Evolutionary conservation across 2,797 vertebrate genomes (phyloP).

Genomic region (Pitangus sulphuratus): DNA sequence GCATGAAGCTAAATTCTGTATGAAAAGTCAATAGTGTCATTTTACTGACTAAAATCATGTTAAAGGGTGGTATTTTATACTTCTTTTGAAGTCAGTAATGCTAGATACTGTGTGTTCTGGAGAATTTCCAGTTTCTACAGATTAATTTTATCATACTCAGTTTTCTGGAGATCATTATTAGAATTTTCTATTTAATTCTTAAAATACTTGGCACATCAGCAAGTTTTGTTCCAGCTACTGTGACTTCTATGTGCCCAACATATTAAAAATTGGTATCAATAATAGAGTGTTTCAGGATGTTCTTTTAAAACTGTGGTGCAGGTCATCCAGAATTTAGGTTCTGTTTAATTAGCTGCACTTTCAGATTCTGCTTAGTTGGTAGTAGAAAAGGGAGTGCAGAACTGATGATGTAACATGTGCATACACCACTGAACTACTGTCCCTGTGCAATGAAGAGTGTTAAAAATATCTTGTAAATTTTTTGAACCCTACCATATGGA

Average conservation of each 20-base stretch:
- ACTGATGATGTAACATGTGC: not conserved
- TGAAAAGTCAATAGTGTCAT: not conserved
- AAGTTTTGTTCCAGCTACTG: not conserved
- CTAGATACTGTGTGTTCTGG: not conserved
- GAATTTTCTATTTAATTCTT: not conserved
- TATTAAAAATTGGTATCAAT: slow-evolving; percentile 5
- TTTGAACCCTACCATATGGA: not conserved
- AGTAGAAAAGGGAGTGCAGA: not conserved
- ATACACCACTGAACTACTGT: not conserved
- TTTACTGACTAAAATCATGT: not conserved
- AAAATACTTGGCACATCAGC: not conserved
- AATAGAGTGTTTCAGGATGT: slow-evolving; percentile 2
- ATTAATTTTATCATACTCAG: not conserved
- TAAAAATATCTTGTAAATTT: not conserved
- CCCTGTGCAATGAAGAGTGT: not conserved
- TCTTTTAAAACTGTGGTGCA: not conserved
- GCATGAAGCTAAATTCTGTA: not conserved
- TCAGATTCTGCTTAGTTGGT: slow-evolving; percentile 28
- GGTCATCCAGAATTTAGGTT: slow-evolving; percentile 38
- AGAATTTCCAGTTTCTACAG: not conserved
- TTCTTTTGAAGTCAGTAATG: not conserved
- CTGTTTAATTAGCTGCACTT: slow-evolving; percentile 42
- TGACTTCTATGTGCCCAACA: not conserved
- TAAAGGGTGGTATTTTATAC: not conserved
- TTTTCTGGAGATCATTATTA: not conserved